Evolutionary conservation across 2,888 invertebrate genomes (phyloP), one percentile per base, ranked within the genome.

Genomic region (Acleris sparsana): DNA sequence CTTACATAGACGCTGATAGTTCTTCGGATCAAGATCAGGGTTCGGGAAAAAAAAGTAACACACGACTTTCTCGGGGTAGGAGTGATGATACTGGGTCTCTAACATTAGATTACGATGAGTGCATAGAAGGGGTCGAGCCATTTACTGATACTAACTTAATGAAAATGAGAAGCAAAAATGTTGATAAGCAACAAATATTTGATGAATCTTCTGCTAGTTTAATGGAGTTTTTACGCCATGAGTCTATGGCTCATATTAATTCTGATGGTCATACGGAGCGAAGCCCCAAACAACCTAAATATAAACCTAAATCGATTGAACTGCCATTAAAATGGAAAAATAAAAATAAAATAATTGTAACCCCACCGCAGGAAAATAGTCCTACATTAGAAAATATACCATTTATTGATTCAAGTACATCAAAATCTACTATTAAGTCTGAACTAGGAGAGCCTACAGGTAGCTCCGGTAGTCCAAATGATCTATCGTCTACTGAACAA

Each of bases 31-130:
- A 91, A 78, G 92, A 92, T 69, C 89, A 87, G 69, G 79, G 73
- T 61, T 85, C 85, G 9, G 88, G 74, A 72, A 82, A 76, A 68
- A 80, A 83, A 18, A 79, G 80, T 53, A 84, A 81, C 69, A 68
- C 71, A 0, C 86, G 81, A 68, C 72, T 90, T 11, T 72, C 75
- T 44, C 93, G 94, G 3, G 94, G 94, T 68, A 89, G 91, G 74
- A 95, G 95, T 72, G 95, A 95, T 79, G 95, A 95, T 76, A 95
- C 95, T 0, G 94, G 93, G 1, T 95, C 95, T 1, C 95, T 94
- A 72, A 95, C 95, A 0, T 93, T 94, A 3, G 95, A 95, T 74
- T 94, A 94, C 77, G 95, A 95, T 70, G 95, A 95, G 75, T 93
- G 92, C 72, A 93, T 94, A n/a, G 94, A 93, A 17, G 94, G 94